phyloP scores from a whole-genome alignment of 1,140 invertebrate genomes.

The Hesperophylax magnus region DNA sequence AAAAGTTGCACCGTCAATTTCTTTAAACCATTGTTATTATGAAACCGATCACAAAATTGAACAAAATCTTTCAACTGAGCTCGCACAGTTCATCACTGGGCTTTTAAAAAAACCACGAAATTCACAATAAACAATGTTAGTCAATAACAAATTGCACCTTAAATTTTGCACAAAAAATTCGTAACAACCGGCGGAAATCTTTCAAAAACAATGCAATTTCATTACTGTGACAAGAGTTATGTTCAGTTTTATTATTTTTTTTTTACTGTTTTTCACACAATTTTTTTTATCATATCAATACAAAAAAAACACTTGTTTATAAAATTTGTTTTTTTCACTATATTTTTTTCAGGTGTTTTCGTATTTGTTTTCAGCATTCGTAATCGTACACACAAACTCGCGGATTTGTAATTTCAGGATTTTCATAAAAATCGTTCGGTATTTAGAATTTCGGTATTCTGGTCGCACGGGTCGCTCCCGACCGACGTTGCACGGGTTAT shows the following conservation, averaged over 20 bases:
- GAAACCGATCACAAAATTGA: neutral
- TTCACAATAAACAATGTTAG: neutral
- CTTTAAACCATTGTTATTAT: neutral
- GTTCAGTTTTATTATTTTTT: neutral
- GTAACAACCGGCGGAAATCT: neutral
- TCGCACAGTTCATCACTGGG: neutral
- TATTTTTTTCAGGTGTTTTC: constrained; percentile 1
- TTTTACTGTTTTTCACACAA: neutral
- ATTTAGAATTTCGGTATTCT: constrained; percentile 32
- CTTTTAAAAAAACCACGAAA: neutral
- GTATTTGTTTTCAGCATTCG: neutral
- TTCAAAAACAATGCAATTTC: neutral
- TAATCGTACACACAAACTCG: constrained; percentile 46
- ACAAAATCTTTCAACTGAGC: neutral
- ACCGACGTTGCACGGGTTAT: constrained; percentile 61
- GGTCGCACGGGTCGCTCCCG: constrained; percentile 59
- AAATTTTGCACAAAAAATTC: neutral
- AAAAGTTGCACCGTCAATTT: neutral
- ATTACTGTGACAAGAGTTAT: no score
- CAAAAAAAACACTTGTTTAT: neutral
- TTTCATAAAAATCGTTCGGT: neutral
- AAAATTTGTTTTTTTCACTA: constrained; percentile 3
- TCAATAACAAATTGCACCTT: neutral
- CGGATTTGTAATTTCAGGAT: constrained; percentile 64
- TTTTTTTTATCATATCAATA: neutral